Evolutionary conservation across 2,113 vertebrate species (phyloP).

Genomic region (Oostethus manadensis): DNA sequence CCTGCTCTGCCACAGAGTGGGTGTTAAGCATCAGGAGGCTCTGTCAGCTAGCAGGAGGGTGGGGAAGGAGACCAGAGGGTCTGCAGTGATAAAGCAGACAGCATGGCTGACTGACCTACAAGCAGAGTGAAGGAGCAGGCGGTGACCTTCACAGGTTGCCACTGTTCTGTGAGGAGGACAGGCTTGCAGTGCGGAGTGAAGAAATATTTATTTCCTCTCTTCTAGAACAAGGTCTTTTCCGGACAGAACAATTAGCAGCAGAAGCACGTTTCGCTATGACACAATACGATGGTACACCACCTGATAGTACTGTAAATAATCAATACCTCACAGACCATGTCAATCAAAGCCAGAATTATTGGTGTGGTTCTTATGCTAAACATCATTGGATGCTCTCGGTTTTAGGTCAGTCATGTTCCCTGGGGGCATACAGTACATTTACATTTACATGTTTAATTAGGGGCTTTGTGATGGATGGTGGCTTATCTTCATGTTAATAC

Average conservation of each 20-base stretch:
- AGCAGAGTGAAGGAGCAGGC: conserved; percentile 37
- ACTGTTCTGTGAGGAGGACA: conserved; percentile 8
- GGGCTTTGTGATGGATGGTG: conserved; percentile 2
- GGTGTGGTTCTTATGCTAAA: no score
- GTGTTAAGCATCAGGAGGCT: conserved; percentile 4
- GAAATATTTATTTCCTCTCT: background rate
- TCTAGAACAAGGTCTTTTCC: background rate
- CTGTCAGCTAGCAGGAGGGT: conserved; percentile 11
- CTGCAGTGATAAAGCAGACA: conserved; percentile 51
- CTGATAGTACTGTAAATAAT: no score
- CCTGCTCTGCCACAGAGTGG: background rate
- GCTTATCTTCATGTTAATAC: conserved; percentile 17
- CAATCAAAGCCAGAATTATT: background rate
- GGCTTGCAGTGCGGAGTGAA: background rate
- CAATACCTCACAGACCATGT: background rate
- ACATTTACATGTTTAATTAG: conserved; percentile 24
- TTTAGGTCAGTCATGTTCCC: conserved; percentile 8
- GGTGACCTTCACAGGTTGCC: conserved; percentile 52
- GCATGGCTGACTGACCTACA: conserved; percentile 68
- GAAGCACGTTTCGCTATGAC: background rate
- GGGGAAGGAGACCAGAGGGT: conserved; percentile 22
- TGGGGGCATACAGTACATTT: conserved; percentile 2
- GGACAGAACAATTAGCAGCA: background rate
- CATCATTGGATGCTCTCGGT: background rate
- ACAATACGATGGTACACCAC: background rate